Base-by-base conservation (phyloP, 2,888 invertebrate species). In the Platycnemis pennipes region DNA sequence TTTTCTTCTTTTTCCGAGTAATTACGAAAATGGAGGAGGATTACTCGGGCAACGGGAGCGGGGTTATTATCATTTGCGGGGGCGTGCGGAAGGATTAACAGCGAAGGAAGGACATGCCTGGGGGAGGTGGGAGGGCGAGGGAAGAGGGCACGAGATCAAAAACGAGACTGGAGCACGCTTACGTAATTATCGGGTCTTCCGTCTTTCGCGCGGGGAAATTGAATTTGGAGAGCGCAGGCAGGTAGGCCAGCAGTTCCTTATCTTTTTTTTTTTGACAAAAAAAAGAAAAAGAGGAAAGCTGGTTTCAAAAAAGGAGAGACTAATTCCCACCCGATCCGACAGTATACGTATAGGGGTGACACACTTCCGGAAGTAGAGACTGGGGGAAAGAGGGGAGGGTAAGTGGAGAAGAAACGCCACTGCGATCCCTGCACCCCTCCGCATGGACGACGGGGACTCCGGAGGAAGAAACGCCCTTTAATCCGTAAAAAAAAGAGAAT, bases 91-190 rank as follows among this genome's bases (percentile, higher is more conserved):
- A 49, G 77, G 77, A 37, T 77, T 8, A 77, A 4, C 77, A 37
- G 77, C 37, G 26, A 22, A 37, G 37, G 77, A 37, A 13, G 77
- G 77, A 31, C 31, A 37, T 1, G 37, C 13, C 77, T 37, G 11
- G 31, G 26, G 37, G 77, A 77, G 37, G 77, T n/a, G n/a, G n/a
- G n/a, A n/a, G n/a, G n/a, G n/a, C n/a, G n/a, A n/a, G n/a, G n/a
- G n/a, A n/a, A n/a, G n/a, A n/a, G n/a, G n/a, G n/a, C n/a, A n/a
- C 77, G 26, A 77, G 77, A 77, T 77, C 77, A 77, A 77, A 77
- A 77, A 77, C 31, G 77, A 11, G 13, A 2, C 26, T 11, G 11
- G 11, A 37, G 37, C 77, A 77, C 77, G 77, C 31, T n/a, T 37
- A 77, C 37, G 77, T 77, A 77, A 77, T 77, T 77, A 77, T 77